Conservation (phyloP, 2,888 invertebrate species). For the Pristionchus japonicus region DNA sequence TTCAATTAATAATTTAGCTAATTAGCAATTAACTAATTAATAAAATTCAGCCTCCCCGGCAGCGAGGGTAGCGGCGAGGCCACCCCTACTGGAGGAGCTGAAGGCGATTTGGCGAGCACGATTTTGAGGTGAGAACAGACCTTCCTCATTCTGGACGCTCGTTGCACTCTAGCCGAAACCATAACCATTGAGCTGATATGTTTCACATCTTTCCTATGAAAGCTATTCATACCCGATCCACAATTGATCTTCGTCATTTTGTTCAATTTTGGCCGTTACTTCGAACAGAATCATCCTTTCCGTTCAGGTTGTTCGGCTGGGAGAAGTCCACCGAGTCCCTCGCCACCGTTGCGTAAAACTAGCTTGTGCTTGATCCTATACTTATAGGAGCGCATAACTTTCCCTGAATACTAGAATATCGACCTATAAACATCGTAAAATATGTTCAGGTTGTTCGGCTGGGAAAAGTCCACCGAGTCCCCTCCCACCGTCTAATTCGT, state of each 20-base stretch:
- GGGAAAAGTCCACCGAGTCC: too few relatives aligned
- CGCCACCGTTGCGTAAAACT: too few relatives aligned
- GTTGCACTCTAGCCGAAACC: neutral
- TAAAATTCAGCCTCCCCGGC: conserved; percentile 50
- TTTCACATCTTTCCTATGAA: neutral
- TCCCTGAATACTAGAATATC: too few relatives aligned
- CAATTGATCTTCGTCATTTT: too few relatives aligned
- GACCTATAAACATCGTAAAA: too few relatives aligned
- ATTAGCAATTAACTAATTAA: conserved; percentile 1
- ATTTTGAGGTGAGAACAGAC: conserved; percentile 62
- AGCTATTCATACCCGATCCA: too few relatives aligned
- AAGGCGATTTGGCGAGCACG: conserved; percentile 64
- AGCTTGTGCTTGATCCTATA: too few relatives aligned
- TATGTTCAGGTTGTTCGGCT: conserved; percentile 41
- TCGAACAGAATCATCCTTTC: too few relatives aligned
- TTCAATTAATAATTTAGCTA: conserved; percentile 47
- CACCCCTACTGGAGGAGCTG: conserved; percentile 50
- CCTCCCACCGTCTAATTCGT: too few relatives aligned
- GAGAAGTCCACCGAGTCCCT: too few relatives aligned
- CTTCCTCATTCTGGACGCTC: neutral
- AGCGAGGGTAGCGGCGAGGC: conserved; percentile 45
- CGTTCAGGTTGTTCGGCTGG: conserved; percentile 41
- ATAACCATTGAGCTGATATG: neutral
- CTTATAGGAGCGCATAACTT: too few relatives aligned
- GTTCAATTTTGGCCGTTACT: too few relatives aligned